Evolutionary conservation across 2,113 vertebrate genomes (phyloP), one percentile per base, ranked within the genome.

Genomic region (Nothoprocta perdicaria): DNA sequence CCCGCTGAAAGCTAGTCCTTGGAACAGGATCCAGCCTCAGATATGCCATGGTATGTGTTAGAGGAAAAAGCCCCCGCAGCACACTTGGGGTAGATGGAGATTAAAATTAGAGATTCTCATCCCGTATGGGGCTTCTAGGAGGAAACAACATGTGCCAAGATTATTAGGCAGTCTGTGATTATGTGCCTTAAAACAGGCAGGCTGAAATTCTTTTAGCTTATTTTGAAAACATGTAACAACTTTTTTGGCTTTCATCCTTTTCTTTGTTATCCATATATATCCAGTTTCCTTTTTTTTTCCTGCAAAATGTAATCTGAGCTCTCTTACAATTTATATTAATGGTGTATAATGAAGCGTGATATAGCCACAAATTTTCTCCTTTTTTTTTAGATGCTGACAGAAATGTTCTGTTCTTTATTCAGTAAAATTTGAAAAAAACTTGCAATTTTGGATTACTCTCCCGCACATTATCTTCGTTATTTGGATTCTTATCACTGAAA

Each of bases 261-360:
- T 62, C n/a, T 74, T 77, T 57, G 16, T 65, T 11, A 24, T 19
- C 12, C 62, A 2, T 71, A n/a, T 8, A 10, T 48, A 10, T 53
- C 73, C 31, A 57, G 15, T 68, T 21, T 65, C 62, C 8, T 0
- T 0, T 19, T 76, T 77, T 78, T 77, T 8, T 9, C 3, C 18
- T 53, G 6, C 3, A 65, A 50, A 76, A 80, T 73, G 9, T 17
- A 60, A 67, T 61, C 22, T 19, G 22, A 46, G 4, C 83, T 6
- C 9, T 88, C 4, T 3, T 79, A 31, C 11, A 24, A 8, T 78
- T 67, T 2, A 3, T 22, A 1, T 31, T 78, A 33, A 9, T 63
- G 19, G 17, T 86, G n/a, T 78, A 57, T 57, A 57, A 57, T 57
- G 41, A 74, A 7, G 3, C 77, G 14, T 55, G 17, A 31, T 75